Base-by-base conservation (phyloP, 64 coral and sea anemone genomes). In the Actinia tenebrosa region DNA sequence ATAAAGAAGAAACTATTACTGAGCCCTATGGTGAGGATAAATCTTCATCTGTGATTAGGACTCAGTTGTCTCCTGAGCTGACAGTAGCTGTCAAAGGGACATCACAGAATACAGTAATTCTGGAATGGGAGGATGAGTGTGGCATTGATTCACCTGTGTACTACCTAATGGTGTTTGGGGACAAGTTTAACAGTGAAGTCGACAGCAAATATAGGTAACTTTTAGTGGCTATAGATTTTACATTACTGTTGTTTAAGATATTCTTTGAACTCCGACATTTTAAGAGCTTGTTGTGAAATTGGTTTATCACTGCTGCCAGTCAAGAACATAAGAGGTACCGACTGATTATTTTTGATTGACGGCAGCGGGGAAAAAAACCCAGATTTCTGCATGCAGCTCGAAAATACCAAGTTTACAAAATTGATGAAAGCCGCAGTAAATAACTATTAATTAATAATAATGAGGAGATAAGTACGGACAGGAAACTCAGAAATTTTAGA, bases 41-140 rank as follows among this genome's bases (percentile, higher is more conserved):
- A 30, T 80, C 56, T 50, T 20, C 23, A 64, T 79, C 0, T 27
- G 17, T 79, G 8, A n/a, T 45, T 7, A 16, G 16, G 7, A 46
- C 83, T 72, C 61, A 89, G 78, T 15, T 86, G 89, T 16, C 77
- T 56, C 1, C 69, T 27, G 69, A 75, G 1, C 4, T 75, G 26
- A 75, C n/a, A 11, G 60, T 95, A 15, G 93, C 91, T 20, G 84
- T 95, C 23, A 95, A 95, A 91, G 90, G 86, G 44, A 91, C 93
- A 1, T 88, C 93, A 11, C 84, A 84, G 44, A 86, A 82, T 13
- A 86, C 71, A 23, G 93, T 91, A 14, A 87, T 91, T 25, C 64
- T 95, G 18, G 93, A 95, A 85, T 95, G 93, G 93, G 89, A 91
- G 23, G 83, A 83, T 81, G 58, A 30, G 25, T 56, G 45, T 19